Evolutionary conservation across 2,113 vertebrate genomes (phyloP), one percentile per base, ranked within the genome.

Genomic region (Prolemur simus): DNA sequence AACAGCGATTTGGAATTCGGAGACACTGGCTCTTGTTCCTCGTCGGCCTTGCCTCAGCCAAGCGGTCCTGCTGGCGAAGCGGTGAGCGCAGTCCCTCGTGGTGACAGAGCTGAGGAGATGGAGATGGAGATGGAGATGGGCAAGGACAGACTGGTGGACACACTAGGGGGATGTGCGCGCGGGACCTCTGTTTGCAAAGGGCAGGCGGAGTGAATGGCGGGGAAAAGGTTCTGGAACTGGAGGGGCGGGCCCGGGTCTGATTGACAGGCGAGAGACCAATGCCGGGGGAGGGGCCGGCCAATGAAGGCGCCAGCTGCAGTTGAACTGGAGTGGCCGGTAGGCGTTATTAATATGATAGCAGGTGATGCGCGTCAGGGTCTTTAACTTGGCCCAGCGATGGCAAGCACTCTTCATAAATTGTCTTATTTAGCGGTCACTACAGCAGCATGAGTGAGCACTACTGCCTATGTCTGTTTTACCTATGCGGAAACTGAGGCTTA

Each of bases 1-100:
- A 1, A 2, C 34, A 0, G 15, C 9, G 1, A 32, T 45, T 87
- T 89, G n/a, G 42, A 86, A 71, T 15, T 37, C 5, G 1, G 3
- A 1, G 5, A 32, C 0, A 0, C 34, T 3, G 0, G 8, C 1
- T 4, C 32, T 2, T 14, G 2, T 52, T 10, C 21, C 17, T 74
- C 6, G 2, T 0, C 1, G 0, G 37, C 14, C 23, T 8, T 58
- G 12, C 11, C 9, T 74, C 27, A 3, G 86, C 0, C 21, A 32
- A 27, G 29, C 6, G 0, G 89, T 29, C 21, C 42, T 39, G 20
- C 12, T 1, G 0, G 1, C 1, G 21, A 12, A 20, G 18, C 66
- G 25, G 83, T 86, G 78, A 93, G 54, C 4, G 25, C 6, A 1
- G 83, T 15, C 34, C 5, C 6, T 58, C 1, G 0, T 3, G 81